A percentile compares a stretch with the other conserved stretches of the same genome.
These are phyloP conservation scores for Agrochola circellaris DNA, from an alignment of 2,888 invertebrate genomes.

Conservation along the genomic window DNA sequence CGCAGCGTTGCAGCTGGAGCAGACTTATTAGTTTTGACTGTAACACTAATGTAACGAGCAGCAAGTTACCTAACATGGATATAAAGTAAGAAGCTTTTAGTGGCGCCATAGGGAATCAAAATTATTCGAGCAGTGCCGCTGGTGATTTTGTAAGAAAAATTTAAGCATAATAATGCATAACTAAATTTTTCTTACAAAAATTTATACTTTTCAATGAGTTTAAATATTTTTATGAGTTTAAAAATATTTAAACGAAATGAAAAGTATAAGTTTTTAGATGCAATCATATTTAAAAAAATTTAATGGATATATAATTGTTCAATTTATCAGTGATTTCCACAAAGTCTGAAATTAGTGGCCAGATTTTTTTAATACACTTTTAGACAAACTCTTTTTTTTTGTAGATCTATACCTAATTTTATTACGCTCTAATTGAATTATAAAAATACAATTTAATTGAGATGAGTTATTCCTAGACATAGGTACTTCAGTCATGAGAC, in stretches of 20 bases:
- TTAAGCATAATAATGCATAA: no score
- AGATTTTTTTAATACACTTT: not conserved
- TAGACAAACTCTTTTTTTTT: not conserved
- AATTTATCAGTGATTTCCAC: not conserved
- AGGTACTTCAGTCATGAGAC: not conserved
- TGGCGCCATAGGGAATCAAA: not conserved
- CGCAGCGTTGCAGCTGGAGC: not conserved
- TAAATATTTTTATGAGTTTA: no score
- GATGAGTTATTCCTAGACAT: not conserved
- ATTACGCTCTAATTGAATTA: not conserved
- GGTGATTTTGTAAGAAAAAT: not conserved
- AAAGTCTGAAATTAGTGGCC: not conserved
- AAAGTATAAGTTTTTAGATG: not conserved
- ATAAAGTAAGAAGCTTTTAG: constrained; percentile 26
- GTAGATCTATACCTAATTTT: not conserved
- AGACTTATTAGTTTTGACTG: constrained; percentile 42
- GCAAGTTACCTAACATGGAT: constrained; percentile 22
- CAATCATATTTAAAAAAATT: not conserved
- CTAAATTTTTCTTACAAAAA: no score
- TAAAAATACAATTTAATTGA: not conserved
- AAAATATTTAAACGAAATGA: not conserved
- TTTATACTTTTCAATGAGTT: no score
- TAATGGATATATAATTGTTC: no score
- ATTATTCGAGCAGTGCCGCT: not conserved
- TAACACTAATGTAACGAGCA: constrained; percentile 27